Evolutionary conservation across 2,888 invertebrate species (phyloP), one percentile per base, ranked within the genome.

Genomic region (Polymixis flavicincta): DNA sequence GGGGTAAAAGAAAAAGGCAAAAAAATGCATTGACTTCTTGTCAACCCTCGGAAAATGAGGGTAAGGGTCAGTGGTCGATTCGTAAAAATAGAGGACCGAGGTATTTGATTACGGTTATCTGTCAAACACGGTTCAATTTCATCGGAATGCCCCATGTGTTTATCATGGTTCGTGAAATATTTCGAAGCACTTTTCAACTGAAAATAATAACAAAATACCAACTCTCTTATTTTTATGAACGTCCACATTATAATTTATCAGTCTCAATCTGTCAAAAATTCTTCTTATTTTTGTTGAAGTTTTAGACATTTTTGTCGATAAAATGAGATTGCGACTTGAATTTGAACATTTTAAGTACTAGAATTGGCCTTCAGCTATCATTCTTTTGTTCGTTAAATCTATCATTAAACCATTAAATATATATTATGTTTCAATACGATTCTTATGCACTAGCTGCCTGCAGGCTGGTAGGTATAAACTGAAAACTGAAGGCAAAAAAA

Each of bases 21-120:
- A 72, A 78, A 82, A 83, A 63, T 78, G 63, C 57, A 57, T 57
- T 55, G 78, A 77, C 50, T 83, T 78, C 25, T 69, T 69, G 70
- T 83, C 61, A 52, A 83, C 57, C 61, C n/a, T 55, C 28, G n/a
- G 25, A 28, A 78, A 69, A 57, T 63, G 52, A 57, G 61, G 61
- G 25, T 82, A 48, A 28, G 42, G 81, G 55, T 64, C 45, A 54
- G 32, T 32, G 37, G 63, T 70, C 63, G 61, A 67, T 50, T 55
- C 61, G 28, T 54, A 19, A 75, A 37, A 50, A 59, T 83, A 61
- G 48, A 28, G n/a, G 50, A 59, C 25, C 11, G 22, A 74, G 52
- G 28, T 77, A 57, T 65, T 66, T 32, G 37, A 82, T 83, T 77
- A 78, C 48, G 64, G 76, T 42, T 65, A 77, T 60, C 37, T 28